Evolutionary conservation across 2,888 invertebrate genomes (phyloP), one percentile per base, ranked within the genome.

Genomic region (Dynastes hyllus): DNA sequence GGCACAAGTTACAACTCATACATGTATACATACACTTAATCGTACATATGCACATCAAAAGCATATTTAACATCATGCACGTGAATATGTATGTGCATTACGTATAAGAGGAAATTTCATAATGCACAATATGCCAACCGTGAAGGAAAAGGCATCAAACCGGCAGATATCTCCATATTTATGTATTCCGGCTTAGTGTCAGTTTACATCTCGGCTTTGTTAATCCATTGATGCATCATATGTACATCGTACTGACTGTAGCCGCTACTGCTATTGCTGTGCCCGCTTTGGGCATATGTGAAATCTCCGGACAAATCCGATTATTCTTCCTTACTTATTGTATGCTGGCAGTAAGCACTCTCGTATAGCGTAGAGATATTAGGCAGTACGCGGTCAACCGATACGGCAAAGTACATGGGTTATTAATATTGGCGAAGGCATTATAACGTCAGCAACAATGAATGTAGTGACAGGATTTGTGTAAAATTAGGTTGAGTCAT

Each of bases 251-350:
- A 22, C 22, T 29, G 45, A 45, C 29, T 61, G 29, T 27, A 8
- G 32, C 13, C 29, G 63, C 63, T 63, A 63, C 63, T 63, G 63
- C 63, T 55, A n/a, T 16, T 29, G 32, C 32, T n/a, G 32, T 65
- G 29, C 37, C 67, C 45, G 67, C 50, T 67, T 73, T 73, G 81
- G 79, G 78, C 83, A 83, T 83, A 83, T 83, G 83, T 82, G 82
- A 83, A 83, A 81, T 81, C 81, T 81, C 58, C 73, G 67, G 65
- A 80, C 77, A 82, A 83, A 83, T 81, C 82, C 81, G 82, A 83
- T 83, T 83, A 82, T 78, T 73, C 76, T 71, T 79, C 58, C 70
- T 78, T 76, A 63, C 77, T 67, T 55, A 55, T 58, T 67, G 50
- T 67, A 22, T 50, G 22, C 11, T 22, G 50, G 67, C 27, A 50